Evolutionary conservation across 37 sponge, comb jelly and placozoan genomes (phyloP), one percentile per base, ranked within the genome.

Genomic region (Ianthella basta): DNA sequence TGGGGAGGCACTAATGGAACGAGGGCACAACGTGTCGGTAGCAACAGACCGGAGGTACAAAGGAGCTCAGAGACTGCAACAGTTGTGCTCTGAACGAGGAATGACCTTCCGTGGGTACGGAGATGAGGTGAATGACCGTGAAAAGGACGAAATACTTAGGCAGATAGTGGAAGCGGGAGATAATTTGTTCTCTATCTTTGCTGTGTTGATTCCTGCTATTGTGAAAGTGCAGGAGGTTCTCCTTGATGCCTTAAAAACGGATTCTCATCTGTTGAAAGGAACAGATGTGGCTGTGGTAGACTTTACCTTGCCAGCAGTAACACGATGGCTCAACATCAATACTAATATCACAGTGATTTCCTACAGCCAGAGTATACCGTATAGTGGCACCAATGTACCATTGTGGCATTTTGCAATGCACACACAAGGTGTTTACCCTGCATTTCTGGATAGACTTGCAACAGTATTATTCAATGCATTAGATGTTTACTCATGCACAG

Each of bases 11-110:
- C 59, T 91, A 54, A 74, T 87, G 55, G 15, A 32, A 0, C 55
- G 88, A 37, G 88, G 88, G 6, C 91, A 91, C 88, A 84, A 81
- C n/a, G 88, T 87, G 1, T 85, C 91, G 8, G 8, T 91, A 2
- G 12, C 27, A 33, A 35, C 70, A 1, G 32, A 3, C 33, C 33
- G 34, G 27, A 69, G 0, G 70, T 29, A 4, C 4, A 32, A 18
- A 6, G 4, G 4, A n/a, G n/a, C n/a, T n/a, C n/a, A n/a, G 19
- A 14, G 27, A 4, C 70, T 69, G 29, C 2, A 12, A 69, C 10
- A 30, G 70, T 14, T 32, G 70, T 69, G 70, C 70, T 0, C 18
- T 32, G 70, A 69, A 2, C 29, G 34, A 32, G 34, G 34, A 18
- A 69, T 69, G 8, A 4, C 0, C 2, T 69, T 69, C 10, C 35